Base-by-base conservation (phyloP, 2,113 vertebrate genomes). In the Excalfactoria chinensis region DNA sequence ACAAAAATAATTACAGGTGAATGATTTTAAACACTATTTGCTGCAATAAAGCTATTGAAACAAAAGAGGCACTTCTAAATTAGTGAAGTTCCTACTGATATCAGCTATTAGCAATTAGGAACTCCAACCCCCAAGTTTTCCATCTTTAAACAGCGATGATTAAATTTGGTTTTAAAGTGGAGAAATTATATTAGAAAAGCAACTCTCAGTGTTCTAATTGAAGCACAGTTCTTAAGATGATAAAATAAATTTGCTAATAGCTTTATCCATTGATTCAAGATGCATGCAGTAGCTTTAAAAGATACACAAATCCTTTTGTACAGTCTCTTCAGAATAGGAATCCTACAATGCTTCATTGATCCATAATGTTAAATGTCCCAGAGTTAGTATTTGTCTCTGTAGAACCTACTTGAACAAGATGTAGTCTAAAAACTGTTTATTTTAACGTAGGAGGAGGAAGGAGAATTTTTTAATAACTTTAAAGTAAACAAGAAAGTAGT, bases 1-100 rank as follows among this genome's bases (percentile, higher is more conserved):
- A 91, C 68, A 88, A 94, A 94, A 91, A 92, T 96, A 95, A 96
- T 96, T 93, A 93, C 93, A 93, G 72, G 91, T 93, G 94, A 95
- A 93, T 88, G 87, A 96, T 93, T 96, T 94, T 89, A 96, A 96
- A 80, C 93, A 96, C 67, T 91, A 86, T 85, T 93, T 90, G 84
- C 83, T 91, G 91, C 64, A 89, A 89, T 93, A 95, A 96, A 81
- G 84, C 95, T 71, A 96, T 93, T 89, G 93, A 96, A 96, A 96
- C 95, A 96, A 96, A 96, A 96, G 91, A 96, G 96, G 91, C 91
- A 95, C 93, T 96, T 95, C 91, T 95, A 88, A 96, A 96, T 96
- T 96, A 96, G 91, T 91, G 87, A 94, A 94, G 94, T 89, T 96
- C 91, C 82, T 88, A 95, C 95, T 89, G 89, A 89, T 94, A 89